A percentile compares a stretch with the other conserved stretches of the same genome.
Evolutionary conservation across 1,140 invertebrate genomes (phyloP).

Genomic region (Linepithema humile): DNA sequence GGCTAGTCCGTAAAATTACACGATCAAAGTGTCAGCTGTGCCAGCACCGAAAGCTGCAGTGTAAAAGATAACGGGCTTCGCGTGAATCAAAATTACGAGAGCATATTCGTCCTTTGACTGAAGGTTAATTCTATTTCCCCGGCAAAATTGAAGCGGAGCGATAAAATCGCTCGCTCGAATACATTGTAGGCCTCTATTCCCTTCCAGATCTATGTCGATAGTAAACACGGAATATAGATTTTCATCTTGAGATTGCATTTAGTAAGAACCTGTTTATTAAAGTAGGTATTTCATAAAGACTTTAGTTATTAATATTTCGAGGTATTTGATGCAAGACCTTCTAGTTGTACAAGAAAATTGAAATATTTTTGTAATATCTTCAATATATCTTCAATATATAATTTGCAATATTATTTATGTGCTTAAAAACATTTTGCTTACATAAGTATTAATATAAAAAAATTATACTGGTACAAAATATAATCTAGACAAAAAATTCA

Average conservation of each 20-base stretch:
- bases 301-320: not conserved
- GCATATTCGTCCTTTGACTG: constrained; percentile 62
- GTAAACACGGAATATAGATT: constrained; percentile 43
- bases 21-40: constrained; percentile 55
- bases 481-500: not conserved
- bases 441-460: too few species aligned
- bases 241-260: not conserved
- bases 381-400: not conserved
- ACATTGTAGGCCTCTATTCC: constrained; percentile 23
- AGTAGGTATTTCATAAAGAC: not conserved
- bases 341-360: not conserved
- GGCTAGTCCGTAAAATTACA: constrained; percentile 46
- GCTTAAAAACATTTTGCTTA: not conserved
- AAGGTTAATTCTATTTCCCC: constrained; percentile 67
- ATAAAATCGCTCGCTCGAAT: constrained; percentile 59
- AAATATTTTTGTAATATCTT: not conserved
- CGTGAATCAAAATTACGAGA: constrained; percentile 64
- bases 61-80: constrained; percentile 53
- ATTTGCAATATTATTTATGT: not conserved
- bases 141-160: constrained; percentile 65
- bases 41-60: constrained; percentile 40
- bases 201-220: constrained; percentile 18
- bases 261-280: not conserved
- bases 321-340: not conserved
- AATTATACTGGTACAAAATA: too few species aligned